Percentiles rank a stretch among this genome's conserved stretches.
Evolutionary conservation across 2,797 vertebrate genomes (phyloP).

Genomic region (Capromys pilorides): DNA sequence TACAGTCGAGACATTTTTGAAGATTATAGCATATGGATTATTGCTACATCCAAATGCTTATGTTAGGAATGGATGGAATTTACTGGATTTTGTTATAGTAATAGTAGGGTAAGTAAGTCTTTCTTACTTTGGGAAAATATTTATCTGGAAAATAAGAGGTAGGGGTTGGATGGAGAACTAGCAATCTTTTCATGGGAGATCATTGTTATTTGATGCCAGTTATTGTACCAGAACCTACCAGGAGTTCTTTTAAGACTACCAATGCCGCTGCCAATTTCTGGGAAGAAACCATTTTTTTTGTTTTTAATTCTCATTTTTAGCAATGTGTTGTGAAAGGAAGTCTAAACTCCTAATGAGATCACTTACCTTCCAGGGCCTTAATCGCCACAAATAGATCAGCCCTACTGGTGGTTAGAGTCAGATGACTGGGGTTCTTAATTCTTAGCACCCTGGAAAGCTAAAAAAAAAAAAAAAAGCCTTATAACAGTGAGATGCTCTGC

Average conservation of each 20-base stretch:
- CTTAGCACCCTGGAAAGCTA: conserved; percentile 24
- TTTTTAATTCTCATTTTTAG: not conserved
- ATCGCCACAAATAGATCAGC: conserved; percentile 34
- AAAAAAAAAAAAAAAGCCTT: conserved; percentile 11
- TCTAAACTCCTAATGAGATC: not conserved
- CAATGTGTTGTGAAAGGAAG: not conserved
- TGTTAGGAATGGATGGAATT: conserved; percentile 99
- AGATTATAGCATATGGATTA: conserved; percentile 99
- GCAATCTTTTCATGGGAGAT: not conserved
- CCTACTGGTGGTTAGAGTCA: conserved; percentile 1
- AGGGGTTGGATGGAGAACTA: not conserved
- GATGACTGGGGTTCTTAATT: not conserved
- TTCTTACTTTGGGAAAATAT: conserved; percentile 52
- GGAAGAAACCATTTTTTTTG: not conserved
- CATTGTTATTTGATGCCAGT: not conserved
- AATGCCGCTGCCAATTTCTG: not conserved
- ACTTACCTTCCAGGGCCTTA: conserved; percentile 42
- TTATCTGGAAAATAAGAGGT: conserved; percentile 31
- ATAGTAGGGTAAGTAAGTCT: conserved; percentile 97
- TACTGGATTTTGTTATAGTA: conserved; percentile 99
- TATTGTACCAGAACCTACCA: not conserved
- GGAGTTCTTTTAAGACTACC: not conserved
- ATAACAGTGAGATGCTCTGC: not conserved
- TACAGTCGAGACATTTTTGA: conserved; percentile 99
- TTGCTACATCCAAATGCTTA: conserved; percentile 98